These are phyloP conservation scores for Callipepla californica DNA, from an alignment of 2,113 vertebrate genomes.

Conservation along the genomic window DNA sequence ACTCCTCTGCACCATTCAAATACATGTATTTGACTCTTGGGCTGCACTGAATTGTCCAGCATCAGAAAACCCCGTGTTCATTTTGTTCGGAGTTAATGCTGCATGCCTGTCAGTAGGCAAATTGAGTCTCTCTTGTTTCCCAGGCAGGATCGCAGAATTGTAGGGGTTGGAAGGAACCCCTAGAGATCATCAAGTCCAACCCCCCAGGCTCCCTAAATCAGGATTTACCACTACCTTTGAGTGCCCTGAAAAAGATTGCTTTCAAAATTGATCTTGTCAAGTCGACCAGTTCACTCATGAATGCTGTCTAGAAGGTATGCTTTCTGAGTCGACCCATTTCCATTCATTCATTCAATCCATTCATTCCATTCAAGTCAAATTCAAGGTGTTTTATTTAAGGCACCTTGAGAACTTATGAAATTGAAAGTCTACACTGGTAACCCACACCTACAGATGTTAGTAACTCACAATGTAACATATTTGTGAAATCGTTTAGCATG, in stretches of 20 bases:
- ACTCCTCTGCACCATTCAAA: background rate
- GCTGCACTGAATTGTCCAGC: constrained; percentile 22
- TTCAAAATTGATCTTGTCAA: constrained; percentile 70
- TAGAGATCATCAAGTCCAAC: too few species aligned
- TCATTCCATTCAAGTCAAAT: too few species aligned
- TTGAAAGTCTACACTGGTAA: background rate
- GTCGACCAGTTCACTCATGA: constrained; percentile 35
- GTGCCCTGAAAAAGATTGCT: constrained; percentile 52
- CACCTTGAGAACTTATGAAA: background rate
- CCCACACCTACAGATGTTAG: background rate
- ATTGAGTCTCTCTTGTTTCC: constrained; percentile 58
- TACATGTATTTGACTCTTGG: background rate
- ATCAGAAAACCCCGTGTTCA: constrained; percentile 1
- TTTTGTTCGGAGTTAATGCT: constrained; percentile 57
- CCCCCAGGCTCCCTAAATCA: too few species aligned
- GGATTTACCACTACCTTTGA: constrained; percentile 63
- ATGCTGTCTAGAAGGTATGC: background rate
- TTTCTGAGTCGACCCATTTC: background rate
- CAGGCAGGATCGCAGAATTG: background rate
- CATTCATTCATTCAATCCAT: background rate
- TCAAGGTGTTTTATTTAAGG: background rate
- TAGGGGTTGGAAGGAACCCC: too few species aligned
- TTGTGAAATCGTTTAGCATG: background rate
- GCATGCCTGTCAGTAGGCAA: constrained; percentile 59
- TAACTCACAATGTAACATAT: background rate